Conservation (phyloP, 2,797 vertebrate species). For the Enteromius afrohamiltoni region DNA sequence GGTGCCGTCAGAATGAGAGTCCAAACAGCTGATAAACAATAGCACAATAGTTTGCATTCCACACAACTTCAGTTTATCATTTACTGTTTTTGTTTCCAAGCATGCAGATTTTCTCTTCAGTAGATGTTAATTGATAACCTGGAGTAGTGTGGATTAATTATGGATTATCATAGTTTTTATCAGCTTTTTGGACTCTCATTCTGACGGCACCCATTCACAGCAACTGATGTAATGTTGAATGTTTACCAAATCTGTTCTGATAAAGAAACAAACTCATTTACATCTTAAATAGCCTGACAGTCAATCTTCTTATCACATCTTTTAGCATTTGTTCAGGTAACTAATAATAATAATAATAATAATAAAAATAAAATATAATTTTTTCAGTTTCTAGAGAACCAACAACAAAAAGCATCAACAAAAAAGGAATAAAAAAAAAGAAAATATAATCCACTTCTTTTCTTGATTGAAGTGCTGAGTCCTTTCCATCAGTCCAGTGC, state of each 20-base stretch:
- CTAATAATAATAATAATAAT: constrained; percentile 49
- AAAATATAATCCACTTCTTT: constrained; percentile 6
- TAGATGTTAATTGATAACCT: background rate
- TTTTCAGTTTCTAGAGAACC: constrained; percentile 25
- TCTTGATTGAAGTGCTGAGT: constrained; percentile 21
- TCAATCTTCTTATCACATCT: background rate
- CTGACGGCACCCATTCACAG: background rate
- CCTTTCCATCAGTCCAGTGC: background rate
- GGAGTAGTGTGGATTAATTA: background rate
- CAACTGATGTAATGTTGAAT: background rate
- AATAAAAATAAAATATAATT: constrained; percentile 20
- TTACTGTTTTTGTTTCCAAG: background rate
- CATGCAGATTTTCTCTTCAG: background rate
- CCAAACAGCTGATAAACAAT: too few relatives aligned
- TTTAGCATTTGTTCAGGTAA: background rate
- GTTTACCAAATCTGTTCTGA: background rate
- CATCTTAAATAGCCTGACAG: background rate
- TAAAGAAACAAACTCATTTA: background rate
- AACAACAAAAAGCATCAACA: constrained; percentile 11
- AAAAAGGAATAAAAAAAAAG: too few relatives aligned
- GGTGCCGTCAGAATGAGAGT: too few relatives aligned
- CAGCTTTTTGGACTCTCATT: background rate
- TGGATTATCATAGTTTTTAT: background rate
- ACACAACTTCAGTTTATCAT: too few relatives aligned
- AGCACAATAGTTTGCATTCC: too few relatives aligned